Base-by-base conservation (phyloP, 2,888 invertebrate species). In the Drosophila anomelani region DNA sequence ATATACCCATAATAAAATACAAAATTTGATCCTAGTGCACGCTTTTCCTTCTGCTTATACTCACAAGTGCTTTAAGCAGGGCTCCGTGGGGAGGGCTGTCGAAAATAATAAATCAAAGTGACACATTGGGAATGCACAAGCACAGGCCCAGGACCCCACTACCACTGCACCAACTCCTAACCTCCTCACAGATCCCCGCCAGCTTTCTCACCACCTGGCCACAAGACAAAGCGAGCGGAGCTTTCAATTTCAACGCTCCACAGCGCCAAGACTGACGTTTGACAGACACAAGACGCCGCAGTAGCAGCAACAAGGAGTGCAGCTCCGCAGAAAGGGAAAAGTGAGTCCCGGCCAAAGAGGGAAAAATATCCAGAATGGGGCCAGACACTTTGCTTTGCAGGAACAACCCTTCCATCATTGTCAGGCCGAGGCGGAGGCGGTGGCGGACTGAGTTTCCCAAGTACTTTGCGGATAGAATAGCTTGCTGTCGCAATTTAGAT, bases 401-500 rank as follows among this genome's bases (percentile, higher is more conserved):
- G 51, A 46, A 15, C 39, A 69, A 68, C 36, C 38, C 63, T 74
- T 75, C 57, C 64, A 53, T 54, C 64, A 64, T 71, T 67, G 74
- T 71, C 57, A 44, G 73, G 51, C 49, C n/a, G 26, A 36, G 63
- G 10, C 26, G 26, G n/a, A 9, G 44, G 8, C n/a, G 46, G 3
- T 9, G 64, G 59, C 38, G 66, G 61, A 34, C 74, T 61, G 61
- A 82, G 80, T 82, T 79, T 67, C 47, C 69, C 54, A 74, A 84
- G 84, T 75, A 76, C 84, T 84, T 69, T 79, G 75, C 70, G 70
- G 70, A 53, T 75, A 76, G 75, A 82, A 79, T 78, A 77, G 79
- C 79, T 78, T 78, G 78, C 81, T 78, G 78, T 78, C 76, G 79
- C 83, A 86, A 85, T 88, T 90, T 85, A 87, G 81, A 88, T 87